phyloP scores from a whole-genome alignment of 2,797 vertebrate genomes.

The Scomberomorus guttatus region DNA sequence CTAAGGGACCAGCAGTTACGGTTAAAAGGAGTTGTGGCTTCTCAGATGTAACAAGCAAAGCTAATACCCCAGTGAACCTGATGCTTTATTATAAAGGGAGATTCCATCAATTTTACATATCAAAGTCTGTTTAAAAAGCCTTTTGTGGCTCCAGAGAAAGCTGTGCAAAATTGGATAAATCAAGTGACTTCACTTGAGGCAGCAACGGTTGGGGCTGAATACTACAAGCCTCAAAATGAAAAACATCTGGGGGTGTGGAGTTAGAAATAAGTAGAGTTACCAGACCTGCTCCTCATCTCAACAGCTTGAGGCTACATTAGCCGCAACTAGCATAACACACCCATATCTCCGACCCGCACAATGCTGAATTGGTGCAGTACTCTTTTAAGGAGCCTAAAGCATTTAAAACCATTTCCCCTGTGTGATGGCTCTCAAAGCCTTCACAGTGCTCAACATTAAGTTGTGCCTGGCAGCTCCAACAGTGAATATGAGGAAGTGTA shows the following conservation, averaged over 20 bases:
- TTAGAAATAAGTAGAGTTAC: too few species aligned
- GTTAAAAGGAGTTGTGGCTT: slow-evolving; percentile 7
- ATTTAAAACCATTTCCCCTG: slow-evolving; percentile 39
- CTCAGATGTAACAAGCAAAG: slow-evolving; percentile 21
- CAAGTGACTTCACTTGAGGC: neutral
- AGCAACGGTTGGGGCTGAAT: too few species aligned
- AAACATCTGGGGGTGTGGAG: too few species aligned
- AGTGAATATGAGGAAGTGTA: slow-evolving; percentile 38
- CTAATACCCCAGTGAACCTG: slow-evolving; percentile 40
- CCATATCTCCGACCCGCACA: neutral
- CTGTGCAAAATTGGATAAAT: neutral
- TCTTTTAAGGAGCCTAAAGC: slow-evolving; percentile 48
- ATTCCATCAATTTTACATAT: too few species aligned
- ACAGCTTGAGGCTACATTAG: neutral
- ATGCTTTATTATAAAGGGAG: slow-evolving; percentile 22
- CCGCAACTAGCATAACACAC: too few species aligned
- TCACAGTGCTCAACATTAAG: slow-evolving; percentile 33
- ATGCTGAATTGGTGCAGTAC: neutral
- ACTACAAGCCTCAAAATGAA: too few species aligned
- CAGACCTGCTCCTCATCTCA: neutral
- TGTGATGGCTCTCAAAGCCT: slow-evolving; percentile 25
- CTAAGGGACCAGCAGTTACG: slow-evolving; percentile 70
- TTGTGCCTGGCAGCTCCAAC: slow-evolving; percentile 50
- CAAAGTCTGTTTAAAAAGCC: neutral
- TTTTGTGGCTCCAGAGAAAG: neutral